Evolutionary conservation across 2,888 invertebrate species (phyloP).

Genomic region (Alentia gelatinosa): DNA sequence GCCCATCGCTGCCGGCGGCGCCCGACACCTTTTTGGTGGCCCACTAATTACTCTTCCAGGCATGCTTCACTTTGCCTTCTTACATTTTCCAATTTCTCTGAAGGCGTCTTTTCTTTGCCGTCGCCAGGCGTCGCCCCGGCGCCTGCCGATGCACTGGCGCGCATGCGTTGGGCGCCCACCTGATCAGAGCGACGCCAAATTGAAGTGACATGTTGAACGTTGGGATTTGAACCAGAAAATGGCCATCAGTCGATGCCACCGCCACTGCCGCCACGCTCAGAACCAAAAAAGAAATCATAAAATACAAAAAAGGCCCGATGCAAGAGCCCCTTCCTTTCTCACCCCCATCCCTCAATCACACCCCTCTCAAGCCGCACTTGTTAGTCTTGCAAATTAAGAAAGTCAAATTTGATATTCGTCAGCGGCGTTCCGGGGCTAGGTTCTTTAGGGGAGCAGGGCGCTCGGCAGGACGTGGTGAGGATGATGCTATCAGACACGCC

Average conservation of each 20-base stretch:
- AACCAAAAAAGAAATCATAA: neutral
- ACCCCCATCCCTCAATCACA: neutral
- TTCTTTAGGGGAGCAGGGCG: neutral
- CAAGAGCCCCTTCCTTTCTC: neutral
- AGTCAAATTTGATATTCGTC: constrained; percentile 50
- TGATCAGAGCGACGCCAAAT: constrained; percentile 40
- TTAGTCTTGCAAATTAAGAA: constrained; percentile 51
- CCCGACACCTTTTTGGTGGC: neutral
- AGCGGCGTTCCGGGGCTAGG: neutral
- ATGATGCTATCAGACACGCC: constrained; percentile 14
- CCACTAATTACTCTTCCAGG: constrained; percentile 42
- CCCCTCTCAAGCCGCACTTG: constrained; percentile 4
- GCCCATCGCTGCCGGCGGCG: neutral
- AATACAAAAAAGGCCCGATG: neutral
- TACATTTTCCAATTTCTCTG: constrained; percentile 44
- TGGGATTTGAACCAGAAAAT: constrained; percentile 51
- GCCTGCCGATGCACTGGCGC: neutral
- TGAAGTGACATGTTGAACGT: constrained; percentile 53
- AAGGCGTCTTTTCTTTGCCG: neutral
- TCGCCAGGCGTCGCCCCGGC: neutral
- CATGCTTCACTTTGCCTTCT: constrained; percentile 39
- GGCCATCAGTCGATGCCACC: constrained; percentile 7
- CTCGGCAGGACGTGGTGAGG: constrained; percentile 9
- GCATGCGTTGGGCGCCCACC: neutral
- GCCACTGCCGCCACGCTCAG: neutral